Percentiles rank a stretch among this genome's conserved stretches.
These are phyloP conservation scores for Lepidurus apus DNA, from an alignment of 1,140 invertebrate species.

Conservation along the genomic window DNA sequence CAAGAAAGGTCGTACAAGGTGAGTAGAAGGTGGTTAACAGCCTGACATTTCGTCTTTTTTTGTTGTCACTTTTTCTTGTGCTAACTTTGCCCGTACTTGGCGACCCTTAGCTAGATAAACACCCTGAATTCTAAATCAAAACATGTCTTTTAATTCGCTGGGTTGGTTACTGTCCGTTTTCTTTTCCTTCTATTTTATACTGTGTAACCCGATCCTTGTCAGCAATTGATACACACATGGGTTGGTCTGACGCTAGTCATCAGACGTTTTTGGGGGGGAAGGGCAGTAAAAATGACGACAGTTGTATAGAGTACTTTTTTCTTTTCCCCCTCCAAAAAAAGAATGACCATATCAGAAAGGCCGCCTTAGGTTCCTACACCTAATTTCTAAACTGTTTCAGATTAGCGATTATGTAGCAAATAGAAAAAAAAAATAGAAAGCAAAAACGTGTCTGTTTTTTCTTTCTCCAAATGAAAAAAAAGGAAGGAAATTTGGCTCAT, in stretches of 20 bases:
- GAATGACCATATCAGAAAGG: constrained; percentile 1
- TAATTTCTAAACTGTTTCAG: neutral
- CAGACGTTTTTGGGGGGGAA: neutral
- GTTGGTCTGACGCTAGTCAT: too few species aligned
- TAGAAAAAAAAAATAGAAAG: neutral
- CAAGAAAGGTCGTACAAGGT: constrained; percentile 1
- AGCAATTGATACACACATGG: neutral
- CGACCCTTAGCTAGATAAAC: constrained; percentile 2
- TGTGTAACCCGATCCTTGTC: neutral
- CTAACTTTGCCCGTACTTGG: neutral
- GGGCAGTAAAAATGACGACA: constrained; percentile 18
- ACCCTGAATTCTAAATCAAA: constrained; percentile 1
- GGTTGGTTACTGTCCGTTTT: neutral
- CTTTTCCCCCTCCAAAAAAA: neutral
- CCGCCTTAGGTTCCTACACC: neutral
- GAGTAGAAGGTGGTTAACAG: constrained; percentile 5
- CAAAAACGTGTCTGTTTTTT: neutral
- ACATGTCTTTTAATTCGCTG: neutral
- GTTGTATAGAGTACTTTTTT: neutral
- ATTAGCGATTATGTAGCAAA: neutral
- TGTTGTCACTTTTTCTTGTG: neutral
- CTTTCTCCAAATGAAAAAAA: neutral
- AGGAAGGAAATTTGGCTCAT: neutral
- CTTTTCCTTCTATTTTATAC: neutral
- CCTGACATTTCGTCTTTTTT: neutral